Base-by-base conservation (phyloP, 2,113 vertebrate species). In the Corapipo altera region DNA sequence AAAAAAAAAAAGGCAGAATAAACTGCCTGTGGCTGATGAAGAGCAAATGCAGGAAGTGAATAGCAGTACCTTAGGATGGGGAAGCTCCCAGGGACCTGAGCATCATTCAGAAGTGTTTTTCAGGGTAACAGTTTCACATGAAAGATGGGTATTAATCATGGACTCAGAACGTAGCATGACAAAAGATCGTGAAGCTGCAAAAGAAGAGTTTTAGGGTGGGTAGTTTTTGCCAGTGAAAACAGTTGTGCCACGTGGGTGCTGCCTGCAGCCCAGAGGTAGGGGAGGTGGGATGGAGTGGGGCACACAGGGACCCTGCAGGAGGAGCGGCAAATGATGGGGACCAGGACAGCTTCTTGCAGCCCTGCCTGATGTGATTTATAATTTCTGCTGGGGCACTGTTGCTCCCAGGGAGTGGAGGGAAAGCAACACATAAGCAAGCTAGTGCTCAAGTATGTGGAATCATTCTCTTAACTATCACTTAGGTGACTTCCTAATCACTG, bases 171-270 rank as follows among this genome's bases (percentile, higher is more conserved):
- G 55, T 0, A 59, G 58, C 23, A 32, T 5, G 28, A 66, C 59
- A 61, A 21, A 49, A 48, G 27, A 49, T 8, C 2, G 1, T 1
- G 5, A 82, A 35, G 37, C 37, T 27, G 55, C 6, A 18, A 22
- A 24, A n/a, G 35, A 33, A 69, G n/a, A n/a, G 21, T 5, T 70
- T 77, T 12, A 32, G 37, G 32, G 44, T 1, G 0, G 39, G 19
- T 52, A 19, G 19, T 2, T 76, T 72, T 49, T 20, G 51, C 35
- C 59, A 33, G 11, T 5, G 44, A 59, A 30, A 76, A 54, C 59
- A 30, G 46, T 0, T 4, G 6, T 12, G 41, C 35, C 5, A 33
- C 0, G 0, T 1, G 21, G 28, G 43, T 52, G 55, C 23, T 35
- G 71, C 28, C 5, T 1, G 5, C 30, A 44, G 74, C 70, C 44